These are phyloP conservation scores for Sebastes cheni DNA, from an alignment of 2,797 vertebrate species.

Conservation along the genomic window DNA sequence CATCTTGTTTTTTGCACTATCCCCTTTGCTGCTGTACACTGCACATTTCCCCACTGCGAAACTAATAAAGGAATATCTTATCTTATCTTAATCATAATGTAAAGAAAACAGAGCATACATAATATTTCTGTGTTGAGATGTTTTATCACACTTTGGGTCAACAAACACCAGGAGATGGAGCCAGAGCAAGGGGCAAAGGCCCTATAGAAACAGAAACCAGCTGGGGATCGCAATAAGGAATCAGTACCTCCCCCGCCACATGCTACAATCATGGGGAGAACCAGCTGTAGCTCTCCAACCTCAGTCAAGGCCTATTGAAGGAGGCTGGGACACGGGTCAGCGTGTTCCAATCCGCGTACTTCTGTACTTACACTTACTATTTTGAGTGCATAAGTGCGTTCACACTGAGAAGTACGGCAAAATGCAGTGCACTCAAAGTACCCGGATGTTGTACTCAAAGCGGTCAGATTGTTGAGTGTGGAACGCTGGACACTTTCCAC, in stretches of 20 bases:
- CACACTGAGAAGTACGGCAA: too few relatives aligned
- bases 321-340: too few relatives aligned
- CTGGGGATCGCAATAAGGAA: neutral
- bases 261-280: neutral
- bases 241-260: neutral
- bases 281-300: neutral
- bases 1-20: too few relatives aligned
- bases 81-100: neutral
- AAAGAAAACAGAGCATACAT: neutral
- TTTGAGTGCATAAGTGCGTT: too few relatives aligned
- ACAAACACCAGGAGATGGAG: neutral
- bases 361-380: too few relatives aligned
- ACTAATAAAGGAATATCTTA: too few relatives aligned
- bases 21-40: too few relatives aligned
- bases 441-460: too few relatives aligned
- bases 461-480: fast-evolving
- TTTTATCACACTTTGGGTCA: neutral
- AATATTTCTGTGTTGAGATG: neutral
- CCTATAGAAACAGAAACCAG: neutral
- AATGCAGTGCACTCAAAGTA: too few relatives aligned
- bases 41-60: too few relatives aligned
- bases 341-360: too few relatives aligned
- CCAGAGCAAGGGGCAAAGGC: neutral
- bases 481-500: too few relatives aligned
- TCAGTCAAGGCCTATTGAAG: neutral